These are phyloP conservation scores for Piscicola geometra DNA, from an alignment of 2,888 invertebrate species.

Conservation along the genomic window DNA sequence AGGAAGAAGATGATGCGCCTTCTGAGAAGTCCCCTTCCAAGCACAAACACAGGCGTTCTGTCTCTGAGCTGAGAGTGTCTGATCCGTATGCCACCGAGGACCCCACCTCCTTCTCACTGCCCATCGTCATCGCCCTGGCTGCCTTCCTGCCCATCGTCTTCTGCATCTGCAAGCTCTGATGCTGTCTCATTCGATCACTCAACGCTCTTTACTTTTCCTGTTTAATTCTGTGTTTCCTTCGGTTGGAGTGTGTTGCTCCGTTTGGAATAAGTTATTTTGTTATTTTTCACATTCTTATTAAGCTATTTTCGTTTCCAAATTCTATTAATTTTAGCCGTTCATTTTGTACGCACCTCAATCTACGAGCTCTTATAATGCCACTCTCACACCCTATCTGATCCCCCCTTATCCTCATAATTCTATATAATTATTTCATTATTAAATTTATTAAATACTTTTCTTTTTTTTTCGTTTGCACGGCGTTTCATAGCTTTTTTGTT, in stretches of 20 bases:
- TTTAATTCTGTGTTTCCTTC: not conserved
- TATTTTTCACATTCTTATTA: too few relatives aligned
- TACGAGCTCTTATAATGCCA: too few relatives aligned
- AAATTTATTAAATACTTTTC: too few relatives aligned
- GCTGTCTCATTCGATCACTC: not conserved
- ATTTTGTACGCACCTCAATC: too few relatives aligned
- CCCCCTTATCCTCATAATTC: too few relatives aligned
- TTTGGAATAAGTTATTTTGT: too few relatives aligned
- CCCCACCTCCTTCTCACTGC: slow-evolving; percentile 73
- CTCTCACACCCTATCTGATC: too few relatives aligned
- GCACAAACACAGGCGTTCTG: slow-evolving; percentile 14
- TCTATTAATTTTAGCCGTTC: too few relatives aligned
- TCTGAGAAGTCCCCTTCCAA: not conserved
- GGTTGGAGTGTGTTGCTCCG: not conserved
- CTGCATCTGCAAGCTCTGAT: slow-evolving; percentile 86
- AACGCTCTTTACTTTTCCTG: not conserved
- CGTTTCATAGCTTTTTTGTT: too few relatives aligned
- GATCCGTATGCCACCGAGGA: slow-evolving; percentile 73
- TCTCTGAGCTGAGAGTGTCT: slow-evolving; percentile 58
- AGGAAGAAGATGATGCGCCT: not conserved
- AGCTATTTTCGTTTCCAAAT: too few relatives aligned
- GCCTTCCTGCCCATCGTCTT: slow-evolving; percentile 90
- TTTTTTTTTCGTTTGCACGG: too few relatives aligned
- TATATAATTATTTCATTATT: too few relatives aligned
- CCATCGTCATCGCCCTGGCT: slow-evolving; percentile 87